These are phyloP conservation scores for Sabatieria punctata DNA, from an alignment of 2,888 invertebrate genomes.

Conservation along the genomic window DNA sequence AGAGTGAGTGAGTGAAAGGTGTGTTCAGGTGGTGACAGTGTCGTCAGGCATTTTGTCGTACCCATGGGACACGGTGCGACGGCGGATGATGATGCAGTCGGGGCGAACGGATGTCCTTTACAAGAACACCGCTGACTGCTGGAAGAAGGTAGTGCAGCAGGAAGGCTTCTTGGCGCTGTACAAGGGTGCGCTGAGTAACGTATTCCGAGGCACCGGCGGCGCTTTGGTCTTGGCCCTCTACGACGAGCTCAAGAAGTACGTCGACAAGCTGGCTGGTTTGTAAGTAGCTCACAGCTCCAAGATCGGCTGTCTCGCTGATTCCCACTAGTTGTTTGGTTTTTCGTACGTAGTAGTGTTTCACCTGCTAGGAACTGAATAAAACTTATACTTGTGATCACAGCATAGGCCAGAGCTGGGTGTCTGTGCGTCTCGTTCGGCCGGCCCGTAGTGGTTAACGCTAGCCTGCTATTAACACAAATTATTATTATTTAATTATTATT, in stretches of 20 bases:
- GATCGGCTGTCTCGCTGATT: too few relatives aligned
- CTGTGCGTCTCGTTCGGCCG: too few relatives aligned
- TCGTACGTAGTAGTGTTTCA: neutral
- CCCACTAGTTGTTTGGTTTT: neutral
- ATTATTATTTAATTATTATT: too few relatives aligned
- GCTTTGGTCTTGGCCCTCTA: conserved; percentile 81
- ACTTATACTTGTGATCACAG: too few relatives aligned
- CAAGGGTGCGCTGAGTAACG: conserved; percentile 73
- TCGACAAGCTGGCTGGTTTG: too few relatives aligned
- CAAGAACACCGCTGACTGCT: conserved; percentile 80
- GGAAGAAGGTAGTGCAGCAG: conserved; percentile 59
- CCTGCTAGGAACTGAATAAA: too few relatives aligned
- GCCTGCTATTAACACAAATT: too few relatives aligned
- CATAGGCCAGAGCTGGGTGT: too few relatives aligned
- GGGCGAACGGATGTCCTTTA: conserved; percentile 68
- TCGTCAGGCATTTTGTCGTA: conserved; percentile 79
- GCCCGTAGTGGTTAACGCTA: too few relatives aligned
- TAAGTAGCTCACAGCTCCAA: too few relatives aligned
- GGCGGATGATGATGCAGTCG: conserved; percentile 99
- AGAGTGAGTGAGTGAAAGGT: neutral
- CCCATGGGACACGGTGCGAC: conserved; percentile 81
- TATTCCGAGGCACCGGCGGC: conserved; percentile 79
- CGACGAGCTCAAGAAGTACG: conserved; percentile 60
- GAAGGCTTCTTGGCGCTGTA: conserved; percentile 74
- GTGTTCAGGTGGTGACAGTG: conserved; percentile 53